Percentiles rank a stretch among this genome's conserved stretches.
phyloP scores from a whole-genome alignment of 2,888 invertebrate genomes.

The Hypsopygia costalis region DNA sequence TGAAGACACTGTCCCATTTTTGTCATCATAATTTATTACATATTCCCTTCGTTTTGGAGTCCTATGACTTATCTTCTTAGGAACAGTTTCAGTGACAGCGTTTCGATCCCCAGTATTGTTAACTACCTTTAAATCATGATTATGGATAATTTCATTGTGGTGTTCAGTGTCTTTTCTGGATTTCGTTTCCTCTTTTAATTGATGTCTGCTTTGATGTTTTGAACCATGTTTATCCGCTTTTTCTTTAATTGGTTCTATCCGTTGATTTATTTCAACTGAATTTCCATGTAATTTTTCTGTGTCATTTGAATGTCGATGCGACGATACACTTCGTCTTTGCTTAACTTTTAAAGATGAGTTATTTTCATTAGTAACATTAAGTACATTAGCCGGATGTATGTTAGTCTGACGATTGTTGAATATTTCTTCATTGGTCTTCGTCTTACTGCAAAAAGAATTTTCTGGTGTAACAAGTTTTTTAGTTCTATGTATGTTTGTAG shows the following conservation, averaged over 20 bases:
- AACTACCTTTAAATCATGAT: background rate
- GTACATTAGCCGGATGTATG: conserved; percentile 14
- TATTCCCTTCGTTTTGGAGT: conserved; percentile 55
- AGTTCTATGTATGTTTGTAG: conserved; percentile 20
- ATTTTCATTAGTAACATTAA: conserved; percentile 13
- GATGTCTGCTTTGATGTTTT: conserved; percentile 22
- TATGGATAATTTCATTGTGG: background rate
- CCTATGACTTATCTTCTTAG: conserved; percentile 29
- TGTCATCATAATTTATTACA: conserved; percentile 71
- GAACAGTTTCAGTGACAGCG: conserved; percentile 13
- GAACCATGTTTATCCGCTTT: background rate
- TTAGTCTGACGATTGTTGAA: conserved; percentile 13
- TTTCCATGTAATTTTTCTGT: conserved; percentile 9
- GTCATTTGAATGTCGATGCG: conserved; percentile 24
- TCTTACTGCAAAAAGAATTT: conserved; percentile 15
- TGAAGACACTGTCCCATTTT: conserved; percentile 71
- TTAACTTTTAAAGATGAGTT: conserved; percentile 15
- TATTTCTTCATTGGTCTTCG: conserved; percentile 14
- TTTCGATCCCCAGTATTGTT: background rate
- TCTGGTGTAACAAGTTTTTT: conserved; percentile 31
- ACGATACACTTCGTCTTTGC: conserved; percentile 23
- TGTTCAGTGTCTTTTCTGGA: background rate
- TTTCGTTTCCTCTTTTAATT: conserved; percentile 25
- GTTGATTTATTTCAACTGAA: background rate
- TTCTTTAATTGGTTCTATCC: background rate